Evolutionary conservation across 92 coral and sea anemone genomes (phyloP).

Genomic region (Blastomussa wellsi): DNA sequence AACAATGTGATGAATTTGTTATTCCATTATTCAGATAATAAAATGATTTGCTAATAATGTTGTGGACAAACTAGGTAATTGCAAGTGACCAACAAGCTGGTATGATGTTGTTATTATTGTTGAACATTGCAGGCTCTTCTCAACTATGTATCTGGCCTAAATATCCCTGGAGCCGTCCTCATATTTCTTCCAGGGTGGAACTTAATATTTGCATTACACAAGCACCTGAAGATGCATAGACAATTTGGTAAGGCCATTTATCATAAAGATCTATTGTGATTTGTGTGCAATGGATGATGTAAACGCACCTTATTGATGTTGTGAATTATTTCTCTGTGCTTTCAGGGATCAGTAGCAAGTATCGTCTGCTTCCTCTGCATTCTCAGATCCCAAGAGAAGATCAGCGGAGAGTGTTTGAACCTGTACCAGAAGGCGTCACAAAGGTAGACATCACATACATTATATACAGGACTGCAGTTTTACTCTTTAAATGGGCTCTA

Average conservation of each 20-base stretch:
- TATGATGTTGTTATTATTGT: neutral
- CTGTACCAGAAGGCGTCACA: conserved; percentile 94
- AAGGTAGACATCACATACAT: conserved; percentile 58
- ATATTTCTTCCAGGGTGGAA: conserved; percentile 99
- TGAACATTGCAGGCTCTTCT: conserved; percentile 78
- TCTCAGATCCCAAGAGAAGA: conserved; percentile 99
- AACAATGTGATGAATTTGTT: neutral
- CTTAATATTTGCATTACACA: conserved; percentile 94
- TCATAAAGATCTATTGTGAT: no score
- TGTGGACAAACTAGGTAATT: no score
- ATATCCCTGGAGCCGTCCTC: conserved; percentile 94
- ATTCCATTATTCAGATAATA: neutral
- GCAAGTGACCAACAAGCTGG: no score
- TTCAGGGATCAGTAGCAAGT: conserved; percentile 63
- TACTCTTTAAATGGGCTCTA: neutral
- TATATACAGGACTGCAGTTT: neutral
- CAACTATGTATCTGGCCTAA: conserved; percentile 88
- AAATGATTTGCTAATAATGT: neutral
- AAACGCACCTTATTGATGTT: neutral
- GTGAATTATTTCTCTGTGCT: neutral
- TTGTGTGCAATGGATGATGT: neutral
- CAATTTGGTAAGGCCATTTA: conserved; percentile 86
- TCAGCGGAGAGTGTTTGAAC: conserved; percentile 97
- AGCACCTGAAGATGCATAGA: conserved; percentile 77
- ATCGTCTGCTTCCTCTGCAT: conserved; percentile 94